Conservation (phyloP, 2,113 vertebrate species). For the Corvus moneduloides region DNA sequence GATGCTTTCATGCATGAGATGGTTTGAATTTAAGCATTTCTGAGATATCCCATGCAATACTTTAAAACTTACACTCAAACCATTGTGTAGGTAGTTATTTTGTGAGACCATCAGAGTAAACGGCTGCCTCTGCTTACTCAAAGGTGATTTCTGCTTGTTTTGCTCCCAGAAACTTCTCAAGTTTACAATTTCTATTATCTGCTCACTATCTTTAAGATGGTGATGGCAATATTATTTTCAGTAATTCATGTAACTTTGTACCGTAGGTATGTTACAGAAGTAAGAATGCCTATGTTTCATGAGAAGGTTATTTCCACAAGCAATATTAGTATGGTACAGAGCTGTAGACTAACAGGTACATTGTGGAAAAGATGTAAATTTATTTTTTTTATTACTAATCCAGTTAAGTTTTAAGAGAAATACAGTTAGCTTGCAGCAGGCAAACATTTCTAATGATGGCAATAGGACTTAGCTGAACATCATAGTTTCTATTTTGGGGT, state of each 20-base stretch:
- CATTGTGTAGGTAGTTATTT: neutral
- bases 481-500: slow-evolving; percentile 2
- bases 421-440: neutral
- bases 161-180: neutral
- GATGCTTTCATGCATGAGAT: neutral
- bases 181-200: neutral
- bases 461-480: neutral
- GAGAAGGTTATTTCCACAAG: neutral
- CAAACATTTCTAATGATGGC: neutral
- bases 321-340: neutral
- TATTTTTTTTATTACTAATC: neutral
- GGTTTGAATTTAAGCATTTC: neutral
- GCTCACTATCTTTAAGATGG: neutral
- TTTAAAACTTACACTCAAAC: neutral
- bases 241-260: neutral
- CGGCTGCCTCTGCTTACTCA: neutral
- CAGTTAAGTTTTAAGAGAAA: neutral
- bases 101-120: neutral
- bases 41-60: neutral
- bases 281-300: neutral
- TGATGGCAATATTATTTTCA: neutral
- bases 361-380: neutral
- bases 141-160: neutral
- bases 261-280: neutral
- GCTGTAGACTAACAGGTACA: neutral